phyloP scores from a whole-genome alignment of 2,113 vertebrate species.

The Ranitomeya imitator region DNA sequence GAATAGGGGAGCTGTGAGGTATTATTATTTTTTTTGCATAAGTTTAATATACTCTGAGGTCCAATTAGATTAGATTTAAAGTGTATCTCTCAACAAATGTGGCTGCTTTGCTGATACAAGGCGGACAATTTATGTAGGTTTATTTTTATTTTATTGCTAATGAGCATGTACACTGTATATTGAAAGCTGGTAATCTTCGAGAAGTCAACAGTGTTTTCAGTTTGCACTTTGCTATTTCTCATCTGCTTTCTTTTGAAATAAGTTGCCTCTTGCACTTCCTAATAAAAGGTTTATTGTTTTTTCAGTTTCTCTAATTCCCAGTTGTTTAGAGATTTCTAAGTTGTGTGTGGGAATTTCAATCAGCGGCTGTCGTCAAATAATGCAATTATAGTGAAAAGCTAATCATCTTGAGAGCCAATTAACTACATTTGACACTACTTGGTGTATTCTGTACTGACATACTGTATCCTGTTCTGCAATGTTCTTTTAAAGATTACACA shows the following conservation, averaged over 20 bases:
- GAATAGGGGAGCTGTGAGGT: too few relatives aligned
- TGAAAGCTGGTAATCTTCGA: neutral
- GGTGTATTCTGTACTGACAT: neutral
- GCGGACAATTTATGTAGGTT: too few relatives aligned
- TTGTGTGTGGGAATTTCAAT: slow-evolving; percentile 1
- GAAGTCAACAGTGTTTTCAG: neutral
- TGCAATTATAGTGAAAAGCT: slow-evolving; percentile 34
- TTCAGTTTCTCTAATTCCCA: neutral
- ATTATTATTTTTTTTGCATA: too few relatives aligned
- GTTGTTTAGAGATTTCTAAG: neutral
- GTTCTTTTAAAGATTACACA: slow-evolving; percentile 1
- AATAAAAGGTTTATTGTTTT: neutral
- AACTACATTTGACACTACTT: slow-evolving; percentile 1
- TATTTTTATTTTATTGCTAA: too few relatives aligned
- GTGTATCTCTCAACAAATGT: too few relatives aligned
- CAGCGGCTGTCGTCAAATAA: slow-evolving; percentile 18
- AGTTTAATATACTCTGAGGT: too few relatives aligned
- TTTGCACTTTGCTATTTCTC: neutral
- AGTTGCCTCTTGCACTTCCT: slow-evolving; percentile 2
- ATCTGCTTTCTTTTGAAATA: neutral
- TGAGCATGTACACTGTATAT: neutral
- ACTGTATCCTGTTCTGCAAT: neutral
- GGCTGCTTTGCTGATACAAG: too few relatives aligned
- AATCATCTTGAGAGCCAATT: slow-evolving; percentile 42
- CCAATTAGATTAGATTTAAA: too few relatives aligned